These are phyloP conservation scores for Eupeodes luniger DNA, from an alignment of 2,888 invertebrate species.

Conservation along the genomic window DNA sequence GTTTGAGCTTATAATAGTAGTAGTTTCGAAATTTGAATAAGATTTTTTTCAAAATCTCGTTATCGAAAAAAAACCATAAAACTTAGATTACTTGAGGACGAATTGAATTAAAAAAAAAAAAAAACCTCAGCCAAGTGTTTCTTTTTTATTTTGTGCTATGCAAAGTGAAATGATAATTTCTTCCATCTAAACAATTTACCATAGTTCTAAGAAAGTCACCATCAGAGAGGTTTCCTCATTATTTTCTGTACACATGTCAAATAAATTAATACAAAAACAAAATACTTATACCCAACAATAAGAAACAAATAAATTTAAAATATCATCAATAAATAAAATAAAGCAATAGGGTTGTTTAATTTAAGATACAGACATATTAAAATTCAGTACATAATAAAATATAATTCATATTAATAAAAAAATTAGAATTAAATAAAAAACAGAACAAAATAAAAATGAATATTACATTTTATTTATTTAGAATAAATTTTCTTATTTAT, in stretches of 20 bases:
- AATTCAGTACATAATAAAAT: slow-evolving; percentile 1
- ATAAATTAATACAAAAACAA: neutral
- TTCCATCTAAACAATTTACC: slow-evolving; percentile 33
- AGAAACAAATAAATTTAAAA: neutral
- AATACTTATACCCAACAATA: slow-evolving; percentile 3
- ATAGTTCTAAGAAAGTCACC: neutral
- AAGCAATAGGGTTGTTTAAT: slow-evolving; percentile 63
- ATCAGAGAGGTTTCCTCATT: slow-evolving; percentile 1
- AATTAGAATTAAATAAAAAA: slow-evolving; percentile 14
- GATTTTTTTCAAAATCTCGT: neutral
- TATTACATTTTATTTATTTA: slow-evolving; percentile 35
- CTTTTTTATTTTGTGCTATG: no score
- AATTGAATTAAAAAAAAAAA: no score
- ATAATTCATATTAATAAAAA: neutral
- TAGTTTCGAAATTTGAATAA: neutral
- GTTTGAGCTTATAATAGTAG: neutral
- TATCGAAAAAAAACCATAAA: no score
- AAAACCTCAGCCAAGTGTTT: no score
- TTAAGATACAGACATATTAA: slow-evolving; percentile 43
- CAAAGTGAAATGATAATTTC: slow-evolving; percentile 9
- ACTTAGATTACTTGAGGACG: no score
- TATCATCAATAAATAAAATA: neutral
- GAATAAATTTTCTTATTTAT: slow-evolving; percentile 48
- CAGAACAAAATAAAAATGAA: neutral
- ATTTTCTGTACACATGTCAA: neutral